Evolutionary conservation across 2,113 vertebrate species (phyloP).

Genomic region (Cynopterus brachyotis): DNA sequence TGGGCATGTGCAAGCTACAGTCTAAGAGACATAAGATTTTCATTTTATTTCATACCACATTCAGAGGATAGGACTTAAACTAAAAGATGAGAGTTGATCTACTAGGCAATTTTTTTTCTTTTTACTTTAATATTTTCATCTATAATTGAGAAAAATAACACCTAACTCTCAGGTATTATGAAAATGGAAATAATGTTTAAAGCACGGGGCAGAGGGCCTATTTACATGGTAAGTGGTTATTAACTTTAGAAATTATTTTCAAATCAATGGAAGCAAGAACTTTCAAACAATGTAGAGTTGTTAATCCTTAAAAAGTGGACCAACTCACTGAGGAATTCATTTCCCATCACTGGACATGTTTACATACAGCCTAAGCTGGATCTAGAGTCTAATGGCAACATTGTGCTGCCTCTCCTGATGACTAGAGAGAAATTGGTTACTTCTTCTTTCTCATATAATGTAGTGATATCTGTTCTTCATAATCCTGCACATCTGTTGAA

Average conservation of each 20-base stretch:
- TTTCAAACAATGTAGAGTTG: neutral
- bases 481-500: neutral
- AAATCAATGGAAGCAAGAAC: neutral
- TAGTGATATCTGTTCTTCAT: neutral
- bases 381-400: neutral
- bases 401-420: neutral
- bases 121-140: neutral
- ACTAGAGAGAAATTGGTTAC: neutral
- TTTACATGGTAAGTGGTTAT: neutral
- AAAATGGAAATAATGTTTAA: neutral
- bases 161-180: neutral
- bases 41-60: neutral
- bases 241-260: neutral
- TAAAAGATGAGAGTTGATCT: neutral
- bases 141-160: neutral
- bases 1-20: neutral
- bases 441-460: neutral
- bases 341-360: neutral
- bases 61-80: neutral
- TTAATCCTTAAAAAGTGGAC: neutral
- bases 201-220: neutral
- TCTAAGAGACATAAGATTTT: neutral
- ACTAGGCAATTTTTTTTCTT: neutral
- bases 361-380: neutral
- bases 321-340: neutral